Base-by-base conservation (phyloP, 2,888 invertebrate species). In the Euclidia mi region DNA sequence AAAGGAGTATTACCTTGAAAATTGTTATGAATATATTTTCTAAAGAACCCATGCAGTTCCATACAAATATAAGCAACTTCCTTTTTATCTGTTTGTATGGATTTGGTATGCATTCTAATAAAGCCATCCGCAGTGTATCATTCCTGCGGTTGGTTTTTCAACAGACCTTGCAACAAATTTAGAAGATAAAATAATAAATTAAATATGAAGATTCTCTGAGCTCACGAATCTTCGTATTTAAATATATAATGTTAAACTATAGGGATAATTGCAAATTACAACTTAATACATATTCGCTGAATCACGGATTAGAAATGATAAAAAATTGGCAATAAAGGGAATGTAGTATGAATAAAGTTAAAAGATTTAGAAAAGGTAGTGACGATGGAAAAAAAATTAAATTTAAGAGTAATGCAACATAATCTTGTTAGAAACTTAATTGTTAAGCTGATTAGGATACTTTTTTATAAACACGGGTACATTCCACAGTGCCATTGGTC, bases 401-500 rank as follows among this genome's bases (percentile, higher is more conserved):
- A 82, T 72, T 76, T 88, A 91, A 88, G 88, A 76, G 84, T 88
- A 89, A 86, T 81, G 81, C 84, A 82, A 89, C 87, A 88, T 91
- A 90, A 90, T 92, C 92, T 92, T 85, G 90, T 92, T 93, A 80
- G 84, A 89, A 89, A 88, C 82, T 84, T 88, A 89, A 82, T 82
- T 83, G 71, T 78, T 93, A 93, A 93, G 91, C 85, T 87, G 85
- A 82, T 74, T 91, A 94, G 90, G 88, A 84, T 92, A 94, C 81
- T 91, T 94, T 93, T 94, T 91, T 93, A 91, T 92, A 78, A 88
- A 89, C 82, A 88, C 82, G 85, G 92, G 92, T 93, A 93, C 94
- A 90, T 91, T 93, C 92, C 91, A 87, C 91, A 85, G 94, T 92
- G 92, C 94, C 93, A 88, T 90, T 88, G 64, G 89, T 85, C 85